Evolutionary conservation across 2,888 invertebrate genomes (phyloP), one percentile per base, ranked within the genome.

Genomic region (Xestia xanthographa): DNA sequence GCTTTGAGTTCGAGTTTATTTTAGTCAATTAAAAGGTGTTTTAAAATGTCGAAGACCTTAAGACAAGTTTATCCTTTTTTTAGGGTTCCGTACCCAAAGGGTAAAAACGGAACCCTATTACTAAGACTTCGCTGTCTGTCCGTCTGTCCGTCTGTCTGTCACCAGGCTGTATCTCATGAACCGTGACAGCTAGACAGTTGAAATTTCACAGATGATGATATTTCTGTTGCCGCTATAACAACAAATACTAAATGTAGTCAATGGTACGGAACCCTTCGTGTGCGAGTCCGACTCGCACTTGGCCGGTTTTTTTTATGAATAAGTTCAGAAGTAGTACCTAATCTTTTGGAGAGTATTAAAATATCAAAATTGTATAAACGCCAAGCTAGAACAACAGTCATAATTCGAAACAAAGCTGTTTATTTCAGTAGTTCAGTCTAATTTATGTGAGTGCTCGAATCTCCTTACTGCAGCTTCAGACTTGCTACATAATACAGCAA

Each of bases 371-470:
- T 58, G 29, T 62, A 60, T 56, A 67, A 71, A 43, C 22, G 60
- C 56, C 14, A 62, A 72, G 45, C 34, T 34, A 79, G 56, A 60
- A 74, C 58, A 78, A 70, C 58, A 56, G 63, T 73, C 56, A 71
- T 75, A 84, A 84, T 75, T 63, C 17, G 63, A 43, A 80, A 84
- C 73, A 74, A 76, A 65, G 58, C 73, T 62, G 74, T 43, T 82
- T 83, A 74, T 77, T 71, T 82, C 38, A 82, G 45, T 63, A 72
- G 62, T 80, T 75, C 50, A 69, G 62, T 68, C 71, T 82, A 82
- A 85, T 83, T 74, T 81, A 85, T 77, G 77, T 63, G 82, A 83
- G 83, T 83, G 83, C 85, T 77, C 63, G n/a, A 63, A 17, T 41
- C 50, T 58, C 3, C 63, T 73, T 56, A 65, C 45, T 82, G 82